Evolutionary conservation across 1,140 invertebrate species (phyloP), one percentile per base, ranked within the genome.

Genomic region (Drosophila kanapiae): DNA sequence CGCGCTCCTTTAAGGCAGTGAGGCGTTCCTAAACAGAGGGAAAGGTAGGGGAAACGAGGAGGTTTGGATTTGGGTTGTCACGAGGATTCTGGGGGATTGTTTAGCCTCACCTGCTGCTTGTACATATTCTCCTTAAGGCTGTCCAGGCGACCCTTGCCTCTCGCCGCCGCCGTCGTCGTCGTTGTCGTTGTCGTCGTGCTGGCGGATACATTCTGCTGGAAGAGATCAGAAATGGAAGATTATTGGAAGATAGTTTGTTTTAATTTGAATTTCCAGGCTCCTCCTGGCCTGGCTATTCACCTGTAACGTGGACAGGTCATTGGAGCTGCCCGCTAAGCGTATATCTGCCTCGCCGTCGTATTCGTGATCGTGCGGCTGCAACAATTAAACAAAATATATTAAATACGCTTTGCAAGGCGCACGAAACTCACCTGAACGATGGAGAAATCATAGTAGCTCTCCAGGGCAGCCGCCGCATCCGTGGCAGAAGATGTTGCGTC

Each of bases 81-180:
- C 3, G 3, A 16, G 18, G 10, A 9, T 38, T 27, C 13, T 0
- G 54, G 14, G 2, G 14, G 5, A 8, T 7, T 35, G 23, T 11
- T 3, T 0, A 23, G 14, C 8, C 42, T 68, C 10, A 87, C 83
- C 72, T 87, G 84, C 18, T 87, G 84, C 49, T 80, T 87, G 58
- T 60, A 74, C 35, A 87, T 61, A 56, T 87, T 87, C 65, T 87
- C 72, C 18, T 86, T 86, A 18, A 87, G 68, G 38, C 65, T 83
- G 53, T 88, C 84, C 43, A 87, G 65, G 11, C 84, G 80, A 14
- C 57, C 84, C 48, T 80, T 83, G 57, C 83, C 9, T 13, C 7
- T 54, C 11, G n/a, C n/a, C n/a, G n/a, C n/a, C 3, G 40, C n/a
- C 68, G 9, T 62, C 51, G 47, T 38, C 27, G 23, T 31, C 58